A percentile compares a stretch with the other conserved stretches of the same genome.
Conservation (phyloP, 1,140 invertebrate species). For the Ceratitis capitata region DNA sequence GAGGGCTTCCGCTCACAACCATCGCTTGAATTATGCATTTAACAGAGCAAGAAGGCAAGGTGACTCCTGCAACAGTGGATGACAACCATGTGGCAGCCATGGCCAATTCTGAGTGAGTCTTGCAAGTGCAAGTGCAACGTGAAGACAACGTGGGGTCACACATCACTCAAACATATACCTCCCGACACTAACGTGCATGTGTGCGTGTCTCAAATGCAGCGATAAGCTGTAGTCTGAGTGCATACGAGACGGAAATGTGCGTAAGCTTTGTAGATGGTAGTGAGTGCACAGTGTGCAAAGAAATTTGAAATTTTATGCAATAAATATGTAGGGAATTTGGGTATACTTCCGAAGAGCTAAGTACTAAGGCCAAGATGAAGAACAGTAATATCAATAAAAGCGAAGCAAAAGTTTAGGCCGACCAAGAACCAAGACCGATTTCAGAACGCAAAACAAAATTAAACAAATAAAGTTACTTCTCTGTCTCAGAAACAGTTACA, state of each 20-base stretch:
- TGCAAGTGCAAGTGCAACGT: slow-evolving; percentile 17
- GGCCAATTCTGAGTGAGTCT: background rate
- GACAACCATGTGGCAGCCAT: slow-evolving; percentile 36
- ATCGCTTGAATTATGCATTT: slow-evolving; percentile 8
- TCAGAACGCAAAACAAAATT: no score
- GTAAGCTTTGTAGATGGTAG: background rate
- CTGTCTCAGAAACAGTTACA: no score
- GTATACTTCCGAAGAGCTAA: no score
- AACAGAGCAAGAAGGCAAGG: background rate
- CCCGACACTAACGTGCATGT: background rate
- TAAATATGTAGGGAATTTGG: no score
- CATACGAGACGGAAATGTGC: background rate
- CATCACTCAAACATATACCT: background rate
- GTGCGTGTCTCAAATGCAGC: background rate
- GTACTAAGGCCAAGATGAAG: no score
- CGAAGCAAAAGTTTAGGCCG: no score
- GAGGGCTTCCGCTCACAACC: background rate
- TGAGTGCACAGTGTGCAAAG: background rate
- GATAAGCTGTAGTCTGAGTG: background rate
- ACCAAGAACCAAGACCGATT: no score
- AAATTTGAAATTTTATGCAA: no score
- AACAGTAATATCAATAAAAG: no score
- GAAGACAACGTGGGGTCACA: background rate
- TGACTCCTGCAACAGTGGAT: background rate
- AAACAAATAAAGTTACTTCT: no score